Evolutionary conservation across 2,113 vertebrate species (phyloP).

Genomic region (Festucalex cinctus): DNA sequence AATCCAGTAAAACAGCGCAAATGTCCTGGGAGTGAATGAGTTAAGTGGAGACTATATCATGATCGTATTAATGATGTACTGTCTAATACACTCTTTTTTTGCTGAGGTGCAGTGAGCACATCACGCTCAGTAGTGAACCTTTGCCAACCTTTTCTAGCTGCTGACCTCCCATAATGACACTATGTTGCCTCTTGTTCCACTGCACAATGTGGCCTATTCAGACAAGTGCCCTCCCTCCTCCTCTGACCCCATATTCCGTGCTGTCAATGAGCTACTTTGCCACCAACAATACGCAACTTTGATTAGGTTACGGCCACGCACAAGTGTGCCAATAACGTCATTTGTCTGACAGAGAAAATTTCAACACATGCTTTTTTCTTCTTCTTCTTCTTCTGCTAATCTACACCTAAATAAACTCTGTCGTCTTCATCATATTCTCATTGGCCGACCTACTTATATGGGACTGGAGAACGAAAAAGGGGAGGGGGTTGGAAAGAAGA

Average conservation of each 20-base stretch:
- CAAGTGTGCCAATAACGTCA: background rate
- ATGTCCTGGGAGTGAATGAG: no score
- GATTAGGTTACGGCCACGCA: slow-evolving; percentile 14
- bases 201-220: slow-evolving; percentile 72
- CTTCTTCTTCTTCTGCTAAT: slow-evolving; percentile 17
- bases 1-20: no score
- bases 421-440: slow-evolving; percentile 63
- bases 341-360: background rate
- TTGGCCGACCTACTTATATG: slow-evolving; percentile 59
- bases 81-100: background rate
- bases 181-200: slow-evolving; percentile 73
- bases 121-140: slow-evolving; percentile 70
- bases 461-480: slow-evolving; percentile 56
- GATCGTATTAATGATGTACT: background rate
- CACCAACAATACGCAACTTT: slow-evolving; percentile 26
- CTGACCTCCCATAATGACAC: slow-evolving; percentile 74
- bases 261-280: slow-evolving; percentile 59
- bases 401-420: slow-evolving; percentile 47
- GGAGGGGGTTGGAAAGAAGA: slow-evolving; percentile 62
- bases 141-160: slow-evolving; percentile 68
- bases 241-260: slow-evolving; percentile 48
- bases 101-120: slow-evolving; percentile 12
- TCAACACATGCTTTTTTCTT: background rate
- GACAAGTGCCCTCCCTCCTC: slow-evolving; percentile 67
- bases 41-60: background rate